Evolutionary conservation across 2,888 invertebrate species (phyloP).

Genomic region (Coenonympha glycerion): DNA sequence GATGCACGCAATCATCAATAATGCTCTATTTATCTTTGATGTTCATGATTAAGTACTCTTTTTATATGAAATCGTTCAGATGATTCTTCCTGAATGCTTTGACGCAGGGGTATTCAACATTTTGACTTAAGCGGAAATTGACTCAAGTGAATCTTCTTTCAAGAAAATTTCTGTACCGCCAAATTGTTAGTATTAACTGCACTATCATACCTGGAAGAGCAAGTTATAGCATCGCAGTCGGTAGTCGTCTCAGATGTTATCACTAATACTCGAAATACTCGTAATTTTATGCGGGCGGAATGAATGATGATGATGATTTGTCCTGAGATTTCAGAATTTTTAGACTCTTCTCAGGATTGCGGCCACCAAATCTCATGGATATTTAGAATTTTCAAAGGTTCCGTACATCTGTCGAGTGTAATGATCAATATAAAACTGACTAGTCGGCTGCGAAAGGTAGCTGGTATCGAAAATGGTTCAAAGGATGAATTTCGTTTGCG

Average conservation of each 20-base stretch:
- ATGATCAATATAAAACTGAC: slow-evolving; percentile 3
- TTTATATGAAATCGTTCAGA: background rate
- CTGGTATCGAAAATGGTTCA: background rate
- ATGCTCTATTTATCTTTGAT: slow-evolving; percentile 2
- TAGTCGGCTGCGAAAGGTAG: background rate
- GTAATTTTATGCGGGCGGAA: too few relatives aligned
- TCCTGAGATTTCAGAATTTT: too few relatives aligned
- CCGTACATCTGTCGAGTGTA: slow-evolving; percentile 2
- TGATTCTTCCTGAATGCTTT: background rate
- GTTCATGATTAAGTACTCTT: background rate
- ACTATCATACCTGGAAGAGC: too few relatives aligned
- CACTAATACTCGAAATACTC: too few relatives aligned
- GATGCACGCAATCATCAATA: slow-evolving; percentile 3
- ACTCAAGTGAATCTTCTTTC: background rate
- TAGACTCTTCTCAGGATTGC: too few relatives aligned
- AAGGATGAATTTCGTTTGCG: slow-evolving; percentile 20
- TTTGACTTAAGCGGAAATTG: background rate
- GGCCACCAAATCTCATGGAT: too few relatives aligned
- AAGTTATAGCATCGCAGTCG: too few relatives aligned
- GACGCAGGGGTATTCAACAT: background rate
- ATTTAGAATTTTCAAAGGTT: too few relatives aligned
- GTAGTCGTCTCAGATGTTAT: too few relatives aligned
- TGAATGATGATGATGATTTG: too few relatives aligned
- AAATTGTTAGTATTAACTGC: too few relatives aligned
- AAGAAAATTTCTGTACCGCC: too few relatives aligned